phyloP scores from a whole-genome alignment of 2,888 invertebrate genomes.

The Mesorhabditis spiculigera region DNA sequence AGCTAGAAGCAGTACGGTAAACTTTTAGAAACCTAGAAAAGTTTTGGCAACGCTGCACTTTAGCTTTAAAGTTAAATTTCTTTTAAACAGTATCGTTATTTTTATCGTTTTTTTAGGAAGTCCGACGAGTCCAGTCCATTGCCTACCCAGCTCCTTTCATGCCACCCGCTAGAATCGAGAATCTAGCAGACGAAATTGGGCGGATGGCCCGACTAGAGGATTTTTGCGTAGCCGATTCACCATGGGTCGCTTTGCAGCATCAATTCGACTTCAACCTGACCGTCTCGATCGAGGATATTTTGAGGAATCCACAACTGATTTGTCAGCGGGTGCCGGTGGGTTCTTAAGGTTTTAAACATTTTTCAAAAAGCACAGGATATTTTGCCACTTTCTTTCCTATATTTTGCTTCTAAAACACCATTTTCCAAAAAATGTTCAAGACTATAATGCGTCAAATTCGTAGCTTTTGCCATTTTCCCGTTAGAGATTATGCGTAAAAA shows the following conservation, averaged over 20 bases:
- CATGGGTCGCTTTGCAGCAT: background rate
- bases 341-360: background rate
- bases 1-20: background rate
- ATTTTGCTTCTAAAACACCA: too few relatives aligned
- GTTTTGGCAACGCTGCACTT: too few relatives aligned
- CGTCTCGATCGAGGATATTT: background rate
- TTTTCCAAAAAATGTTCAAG: too few relatives aligned
- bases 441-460: too few relatives aligned
- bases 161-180: background rate
- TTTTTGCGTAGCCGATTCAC: background rate
- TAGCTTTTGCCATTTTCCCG: too few relatives aligned
- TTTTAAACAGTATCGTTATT: background rate
- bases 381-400: too few relatives aligned
- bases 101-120: background rate
- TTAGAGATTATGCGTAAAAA: background rate
- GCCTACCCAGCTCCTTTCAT: background rate
- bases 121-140: background rate
- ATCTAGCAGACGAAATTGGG: background rate
- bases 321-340: background rate
- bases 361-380: too few relatives aligned
- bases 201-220: conserved; percentile 1
- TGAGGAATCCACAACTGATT: background rate
- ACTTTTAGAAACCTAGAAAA: background rate
- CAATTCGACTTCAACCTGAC: background rate
- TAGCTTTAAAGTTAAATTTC: background rate